Conservation (phyloP, 2,113 vertebrate genomes). For the Hyperopisus bebe region DNA sequence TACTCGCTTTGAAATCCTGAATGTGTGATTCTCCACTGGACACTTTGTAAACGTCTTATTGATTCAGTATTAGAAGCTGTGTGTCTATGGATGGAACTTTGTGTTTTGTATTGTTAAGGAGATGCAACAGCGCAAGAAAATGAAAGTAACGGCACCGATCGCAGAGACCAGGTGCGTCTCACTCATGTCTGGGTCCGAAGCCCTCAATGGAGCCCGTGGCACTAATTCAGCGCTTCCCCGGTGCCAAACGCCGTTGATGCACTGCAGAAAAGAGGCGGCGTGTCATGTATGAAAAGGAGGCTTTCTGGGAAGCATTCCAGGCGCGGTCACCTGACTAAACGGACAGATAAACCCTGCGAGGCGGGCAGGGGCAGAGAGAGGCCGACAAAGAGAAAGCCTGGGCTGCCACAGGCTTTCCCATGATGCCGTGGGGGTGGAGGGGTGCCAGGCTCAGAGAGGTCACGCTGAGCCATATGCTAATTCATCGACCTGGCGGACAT, state of each 20-base stretch:
- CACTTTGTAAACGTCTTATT: background rate
- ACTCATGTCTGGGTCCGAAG: background rate
- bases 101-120: background rate
- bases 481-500: background rate
- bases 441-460: background rate
- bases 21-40: background rate
- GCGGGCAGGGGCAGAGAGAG: background rate
- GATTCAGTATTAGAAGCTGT: background rate
- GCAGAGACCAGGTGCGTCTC: background rate
- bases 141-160: background rate
- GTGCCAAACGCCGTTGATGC: background rate
- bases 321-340: background rate
- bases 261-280: background rate
- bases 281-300: background rate
- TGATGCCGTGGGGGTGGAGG: background rate
- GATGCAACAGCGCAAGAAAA: background rate
- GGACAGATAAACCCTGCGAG: background rate
- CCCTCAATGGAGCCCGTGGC: background rate
- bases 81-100: background rate
- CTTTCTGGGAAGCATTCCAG: background rate
- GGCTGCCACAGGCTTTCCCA: background rate
- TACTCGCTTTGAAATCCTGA: background rate
- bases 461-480: background rate
- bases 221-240: background rate
- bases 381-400: background rate